Evolutionary conservation across 2,888 invertebrate species (phyloP).

Genomic region (Teleogryllus oceanicus): DNA sequence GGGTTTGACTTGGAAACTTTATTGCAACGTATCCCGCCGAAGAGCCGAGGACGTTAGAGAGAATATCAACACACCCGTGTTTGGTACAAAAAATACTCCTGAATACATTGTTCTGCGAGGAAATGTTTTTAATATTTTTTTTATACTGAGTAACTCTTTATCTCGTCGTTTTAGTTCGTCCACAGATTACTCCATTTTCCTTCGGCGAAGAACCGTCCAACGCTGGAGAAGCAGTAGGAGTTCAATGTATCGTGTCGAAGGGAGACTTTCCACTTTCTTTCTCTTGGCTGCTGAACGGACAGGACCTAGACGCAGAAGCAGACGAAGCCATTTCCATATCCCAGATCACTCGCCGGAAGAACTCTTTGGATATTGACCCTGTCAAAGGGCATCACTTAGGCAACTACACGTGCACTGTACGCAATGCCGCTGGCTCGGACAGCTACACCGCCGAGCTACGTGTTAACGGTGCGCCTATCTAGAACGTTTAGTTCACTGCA

Average conservation of each 20-base stretch:
- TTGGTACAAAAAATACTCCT: too few species aligned
- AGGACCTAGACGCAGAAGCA: background rate
- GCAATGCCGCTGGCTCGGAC: slow-evolving; percentile 53
- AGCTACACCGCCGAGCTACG: slow-evolving; percentile 51
- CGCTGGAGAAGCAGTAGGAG: slow-evolving; percentile 65
- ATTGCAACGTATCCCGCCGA: too few species aligned
- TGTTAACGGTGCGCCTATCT: slow-evolving; percentile 52
- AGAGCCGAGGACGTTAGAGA: too few species aligned
- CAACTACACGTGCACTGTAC: slow-evolving; percentile 57
- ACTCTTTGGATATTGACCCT: slow-evolving; percentile 55
- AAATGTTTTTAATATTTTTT: too few species aligned
- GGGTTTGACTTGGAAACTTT: too few species aligned
- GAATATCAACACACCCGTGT: too few species aligned
- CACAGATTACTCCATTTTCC: slow-evolving; percentile 67
- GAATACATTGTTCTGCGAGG: too few species aligned
- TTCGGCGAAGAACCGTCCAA: slow-evolving; percentile 66
- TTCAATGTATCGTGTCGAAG: slow-evolving; percentile 65
- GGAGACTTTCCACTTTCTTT: slow-evolving; percentile 72
- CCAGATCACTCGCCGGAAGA: slow-evolving; percentile 60
- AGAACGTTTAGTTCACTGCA: too few species aligned
- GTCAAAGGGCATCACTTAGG: slow-evolving; percentile 56
- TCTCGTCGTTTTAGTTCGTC: slow-evolving; percentile 58
- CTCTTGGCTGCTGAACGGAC: slow-evolving; percentile 56
- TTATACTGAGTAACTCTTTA: too few species aligned
- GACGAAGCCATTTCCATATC: slow-evolving; percentile 45